A percentile compares a stretch with the other conserved stretches of the same genome.
Evolutionary conservation across 2,797 vertebrate genomes (phyloP).

Genomic region (Micrastur ruficollis): DNA sequence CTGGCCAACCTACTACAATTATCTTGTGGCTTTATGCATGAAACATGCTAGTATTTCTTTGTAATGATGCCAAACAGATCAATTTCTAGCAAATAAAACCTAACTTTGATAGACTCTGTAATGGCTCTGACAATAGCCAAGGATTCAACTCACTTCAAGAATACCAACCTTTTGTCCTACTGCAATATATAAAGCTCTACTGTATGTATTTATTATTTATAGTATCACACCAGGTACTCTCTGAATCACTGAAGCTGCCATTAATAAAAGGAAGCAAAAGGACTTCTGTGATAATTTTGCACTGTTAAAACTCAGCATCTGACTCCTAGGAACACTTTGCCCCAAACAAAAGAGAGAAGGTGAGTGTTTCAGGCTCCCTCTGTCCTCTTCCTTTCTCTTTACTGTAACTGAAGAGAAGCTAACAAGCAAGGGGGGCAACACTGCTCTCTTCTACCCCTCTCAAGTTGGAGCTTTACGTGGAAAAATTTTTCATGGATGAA

Average conservation of each 20-base stretch:
- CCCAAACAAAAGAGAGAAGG: background rate
- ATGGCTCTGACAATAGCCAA: background rate
- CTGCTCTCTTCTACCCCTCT: background rate
- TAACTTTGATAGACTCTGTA: background rate
- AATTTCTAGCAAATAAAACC: background rate
- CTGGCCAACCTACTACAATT: background rate
- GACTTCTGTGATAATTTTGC: background rate
- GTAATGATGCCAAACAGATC: background rate
- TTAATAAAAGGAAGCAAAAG: background rate
- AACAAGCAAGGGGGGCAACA: accelerated
- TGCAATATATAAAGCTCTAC: background rate
- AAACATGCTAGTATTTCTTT: background rate
- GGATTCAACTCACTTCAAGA: background rate
- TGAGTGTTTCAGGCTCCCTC: background rate
- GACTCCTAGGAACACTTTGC: background rate
- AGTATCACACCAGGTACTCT: background rate
- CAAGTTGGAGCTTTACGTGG: background rate
- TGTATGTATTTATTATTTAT: background rate
- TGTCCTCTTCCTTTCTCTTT: background rate
- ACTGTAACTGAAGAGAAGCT: background rate
- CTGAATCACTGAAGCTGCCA: background rate
- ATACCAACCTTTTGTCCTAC: background rate
- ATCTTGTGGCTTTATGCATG: background rate
- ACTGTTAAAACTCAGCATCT: background rate
- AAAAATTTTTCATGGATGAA: background rate